Conservation (phyloP, 2,888 invertebrate genomes). For the Kuschelorhynchus macadamiae region DNA sequence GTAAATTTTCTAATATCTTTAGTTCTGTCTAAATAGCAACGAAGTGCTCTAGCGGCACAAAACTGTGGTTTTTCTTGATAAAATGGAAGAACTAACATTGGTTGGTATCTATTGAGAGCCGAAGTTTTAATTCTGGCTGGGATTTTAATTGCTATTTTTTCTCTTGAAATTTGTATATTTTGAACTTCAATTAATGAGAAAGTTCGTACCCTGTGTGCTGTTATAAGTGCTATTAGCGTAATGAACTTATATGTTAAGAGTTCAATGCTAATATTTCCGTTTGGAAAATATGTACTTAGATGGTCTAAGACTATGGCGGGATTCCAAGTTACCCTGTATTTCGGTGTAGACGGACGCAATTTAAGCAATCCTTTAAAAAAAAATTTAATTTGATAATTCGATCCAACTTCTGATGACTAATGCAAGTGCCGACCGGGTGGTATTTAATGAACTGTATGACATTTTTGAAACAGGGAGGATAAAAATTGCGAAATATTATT, state of each 20-base stretch:
- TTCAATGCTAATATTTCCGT: background rate
- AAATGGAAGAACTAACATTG: conserved; percentile 22
- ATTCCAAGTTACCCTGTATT: too few relatives aligned
- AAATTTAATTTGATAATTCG: background rate
- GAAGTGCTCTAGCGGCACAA: too few relatives aligned
- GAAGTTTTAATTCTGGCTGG: conserved; percentile 30
- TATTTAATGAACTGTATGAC: too few relatives aligned
- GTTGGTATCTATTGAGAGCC: conserved; percentile 24
- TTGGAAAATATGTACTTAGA: background rate
- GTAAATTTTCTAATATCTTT: background rate
- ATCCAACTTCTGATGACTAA: too few relatives aligned
- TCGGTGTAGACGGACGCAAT: background rate
- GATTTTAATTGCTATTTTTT: too few relatives aligned
- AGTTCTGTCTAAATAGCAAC: conserved; percentile 8
- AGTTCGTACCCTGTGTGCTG: too few relatives aligned
- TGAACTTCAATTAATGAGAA: too few relatives aligned
- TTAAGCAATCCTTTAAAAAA: background rate
- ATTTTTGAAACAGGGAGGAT: background rate
- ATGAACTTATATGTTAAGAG: too few relatives aligned
- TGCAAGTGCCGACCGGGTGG: background rate
- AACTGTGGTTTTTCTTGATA: conserved; percentile 14
- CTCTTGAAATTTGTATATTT: too few relatives aligned
- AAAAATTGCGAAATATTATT: conserved; percentile 6
- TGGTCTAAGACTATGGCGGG: too few relatives aligned
- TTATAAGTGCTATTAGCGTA: too few relatives aligned